These are phyloP conservation scores for Brachionus asplanchnoidis DNA, from an alignment of 1,140 invertebrate genomes.

Conservation along the genomic window DNA sequence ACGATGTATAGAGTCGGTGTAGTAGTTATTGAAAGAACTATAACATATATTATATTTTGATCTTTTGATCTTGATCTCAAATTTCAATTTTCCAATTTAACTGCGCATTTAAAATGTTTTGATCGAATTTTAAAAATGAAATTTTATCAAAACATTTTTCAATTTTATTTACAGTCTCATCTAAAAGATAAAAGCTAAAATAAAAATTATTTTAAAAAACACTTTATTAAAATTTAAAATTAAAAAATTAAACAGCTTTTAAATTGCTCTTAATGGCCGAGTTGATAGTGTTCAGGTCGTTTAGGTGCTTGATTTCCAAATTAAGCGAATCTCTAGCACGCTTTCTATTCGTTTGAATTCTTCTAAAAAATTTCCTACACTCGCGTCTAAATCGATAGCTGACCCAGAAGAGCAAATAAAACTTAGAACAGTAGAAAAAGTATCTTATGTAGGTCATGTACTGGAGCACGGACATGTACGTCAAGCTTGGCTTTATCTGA, in stretches of 20 bases:
- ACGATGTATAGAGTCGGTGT: too few species aligned
- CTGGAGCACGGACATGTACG: conserved; percentile 1
- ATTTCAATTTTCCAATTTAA: too few species aligned
- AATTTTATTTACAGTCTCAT: too few species aligned
- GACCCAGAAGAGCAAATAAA: conserved; percentile 21
- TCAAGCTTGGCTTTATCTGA: conserved; percentile 4
- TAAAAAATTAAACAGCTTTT: not conserved
- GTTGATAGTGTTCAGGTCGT: conserved; percentile 1
- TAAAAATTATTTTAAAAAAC: not conserved
- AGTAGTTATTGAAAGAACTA: too few species aligned
- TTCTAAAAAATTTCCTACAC: not conserved
- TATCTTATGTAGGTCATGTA: conserved; percentile 37
- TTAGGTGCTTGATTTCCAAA: not conserved
- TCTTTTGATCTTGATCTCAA: too few species aligned
- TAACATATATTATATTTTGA: too few species aligned
- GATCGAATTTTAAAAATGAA: too few species aligned
- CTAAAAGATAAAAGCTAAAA: too few species aligned
- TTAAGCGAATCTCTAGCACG: not conserved
- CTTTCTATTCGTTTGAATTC: not conserved
- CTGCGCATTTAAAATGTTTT: too few species aligned
- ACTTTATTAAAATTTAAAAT: too few species aligned
- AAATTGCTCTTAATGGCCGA: not conserved
- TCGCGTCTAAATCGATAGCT: conserved; percentile 32
- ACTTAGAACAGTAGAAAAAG: conserved; percentile 25
- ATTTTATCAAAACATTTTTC: too few species aligned